phyloP scores from a whole-genome alignment of 2,797 vertebrate species.

The Novumbra hubbsi region DNA sequence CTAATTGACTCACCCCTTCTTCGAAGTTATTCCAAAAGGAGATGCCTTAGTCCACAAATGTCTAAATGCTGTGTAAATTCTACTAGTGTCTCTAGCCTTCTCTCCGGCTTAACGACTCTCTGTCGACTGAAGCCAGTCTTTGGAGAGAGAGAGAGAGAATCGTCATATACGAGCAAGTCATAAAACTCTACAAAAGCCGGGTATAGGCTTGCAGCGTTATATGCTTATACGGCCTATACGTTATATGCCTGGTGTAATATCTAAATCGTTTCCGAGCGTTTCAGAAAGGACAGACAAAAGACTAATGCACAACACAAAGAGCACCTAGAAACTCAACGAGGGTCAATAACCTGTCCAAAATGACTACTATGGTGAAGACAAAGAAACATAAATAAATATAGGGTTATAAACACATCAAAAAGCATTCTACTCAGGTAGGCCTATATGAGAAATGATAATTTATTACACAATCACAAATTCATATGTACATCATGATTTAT shows the following conservation, averaged over 20 bases:
- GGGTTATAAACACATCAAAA: conserved; percentile 18
- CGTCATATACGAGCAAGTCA: conserved; percentile 95
- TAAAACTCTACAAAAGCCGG: conserved; percentile 99
- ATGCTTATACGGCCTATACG: conserved; percentile 75
- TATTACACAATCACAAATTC: conserved; percentile 72
- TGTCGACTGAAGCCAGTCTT: conserved; percentile 88
- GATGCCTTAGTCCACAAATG: conserved; percentile 46
- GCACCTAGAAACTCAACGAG: not conserved
- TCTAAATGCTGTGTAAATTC: conserved; percentile 36
- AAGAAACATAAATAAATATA: not conserved
- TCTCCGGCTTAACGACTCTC: conserved; percentile 78
- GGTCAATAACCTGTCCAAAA: not conserved
- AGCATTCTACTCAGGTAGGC: conserved; percentile 43
- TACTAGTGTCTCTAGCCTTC: conserved; percentile 72
- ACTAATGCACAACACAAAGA: not conserved
- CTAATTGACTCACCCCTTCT: conserved; percentile 53
- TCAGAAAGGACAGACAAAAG: conserved; percentile 17
- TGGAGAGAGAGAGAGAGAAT: conserved; percentile 91
- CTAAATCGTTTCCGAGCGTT: conserved; percentile 87
- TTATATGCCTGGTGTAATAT: conserved; percentile 85
- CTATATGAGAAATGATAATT: conserved; percentile 71
- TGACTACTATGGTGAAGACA: not conserved
- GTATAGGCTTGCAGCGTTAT: conserved; percentile 87
- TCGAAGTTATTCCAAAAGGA: conserved; percentile 34
- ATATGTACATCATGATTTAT: conserved; percentile 73